Base-by-base conservation (phyloP, 2,113 vertebrate species). In the Pollimyrus isidori region DNA sequence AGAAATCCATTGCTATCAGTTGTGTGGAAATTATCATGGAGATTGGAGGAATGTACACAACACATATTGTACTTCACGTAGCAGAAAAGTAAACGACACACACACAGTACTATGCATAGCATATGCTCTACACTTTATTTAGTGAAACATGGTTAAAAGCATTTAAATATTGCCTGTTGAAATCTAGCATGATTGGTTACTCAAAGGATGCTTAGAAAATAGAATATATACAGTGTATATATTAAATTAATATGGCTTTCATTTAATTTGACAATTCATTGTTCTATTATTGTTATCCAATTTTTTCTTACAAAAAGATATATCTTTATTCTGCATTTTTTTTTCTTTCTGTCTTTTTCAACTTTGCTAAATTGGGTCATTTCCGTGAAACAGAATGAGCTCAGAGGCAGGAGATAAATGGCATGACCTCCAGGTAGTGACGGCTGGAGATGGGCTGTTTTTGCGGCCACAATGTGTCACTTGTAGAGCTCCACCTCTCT, bases 341-440 rank as follows among this genome's bases (percentile, higher is more conserved):
- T 93, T 91, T 88, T 26, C 76, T 83, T 90, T 91, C 93, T 35
- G 19, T 46, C 21, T 46, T 87, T 30, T 58, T 92, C 91, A 89
- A 89, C 89, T 90, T 91, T 86, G 69, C 90, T 90, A 48, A 88
- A 89, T 83, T 58, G 87, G 88, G 90, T 89, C 91, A 90, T 88
- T 91, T 89, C 89, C 91, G 69, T 90, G 88, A 88, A 89, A 35
- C 91, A 30, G 53, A 76, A 91, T 91, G 91, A 89, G 88, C 87
- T 86, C 87, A 80, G 49, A 58, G 1, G 2, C 9, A 89, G 89
- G 89, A 90, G 91, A 91, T 89, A 35, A 76, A 91, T 90, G 46
- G 52, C 69, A 82, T 53, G 39, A 88, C 89, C 88, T 91, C 86
- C 58, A 35, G 87, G 76, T 86, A 90, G 91, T 62, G 89, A 88